Evolutionary conservation across 2,113 vertebrate genomes (phyloP), one percentile per base, ranked within the genome.

Genomic region (Ammodytes dubius): DNA sequence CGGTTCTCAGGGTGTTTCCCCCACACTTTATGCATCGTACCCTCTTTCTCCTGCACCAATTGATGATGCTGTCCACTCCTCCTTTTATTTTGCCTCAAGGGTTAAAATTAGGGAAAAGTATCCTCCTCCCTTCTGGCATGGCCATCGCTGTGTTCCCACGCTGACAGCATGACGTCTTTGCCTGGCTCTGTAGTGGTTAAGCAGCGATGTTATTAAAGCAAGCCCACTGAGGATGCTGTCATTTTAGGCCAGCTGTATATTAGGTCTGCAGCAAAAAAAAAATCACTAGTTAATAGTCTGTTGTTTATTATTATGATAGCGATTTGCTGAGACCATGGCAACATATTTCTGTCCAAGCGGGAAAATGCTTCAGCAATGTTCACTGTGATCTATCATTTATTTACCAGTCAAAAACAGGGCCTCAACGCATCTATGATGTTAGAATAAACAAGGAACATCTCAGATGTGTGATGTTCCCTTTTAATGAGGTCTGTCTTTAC

Each of bases 121-220:
- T 89, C 82, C 80, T 70, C 86, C 67, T 75, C 81, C 63, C 84
- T 92, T 85, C 81, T 89, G 74, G 78, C 83, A 70, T 65, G 69
- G 70, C 74, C 80, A 42, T 82, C 59, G 4, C 54, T 56, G 66
- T 67, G 89, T 92, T 93, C 93, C 89, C 93, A 92, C 90, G 77
- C 88, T 91, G 93, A 89, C 91, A 91, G 89, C 86, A 82, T 90
- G 89, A 88, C 78, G 82, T 90, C 88, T 87, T 79, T 6, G 84
- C 74, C 53, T 60, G 84, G 83, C 77, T 91, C 82, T 89, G 83
- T 87, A 85, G 92, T 88, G 92, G 91, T 93, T 85, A 86, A 65
- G 42, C 82, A 75, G 86, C 9, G 57, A 71, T 82, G 83, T 82
- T 90, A 89, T 90, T 91, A 88, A 88, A 89, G 69, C 79, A 73